Evolutionary conservation across 2,797 vertebrate species (phyloP), one percentile per base, ranked within the genome.

Genomic region (Enteromius radiatus): DNA sequence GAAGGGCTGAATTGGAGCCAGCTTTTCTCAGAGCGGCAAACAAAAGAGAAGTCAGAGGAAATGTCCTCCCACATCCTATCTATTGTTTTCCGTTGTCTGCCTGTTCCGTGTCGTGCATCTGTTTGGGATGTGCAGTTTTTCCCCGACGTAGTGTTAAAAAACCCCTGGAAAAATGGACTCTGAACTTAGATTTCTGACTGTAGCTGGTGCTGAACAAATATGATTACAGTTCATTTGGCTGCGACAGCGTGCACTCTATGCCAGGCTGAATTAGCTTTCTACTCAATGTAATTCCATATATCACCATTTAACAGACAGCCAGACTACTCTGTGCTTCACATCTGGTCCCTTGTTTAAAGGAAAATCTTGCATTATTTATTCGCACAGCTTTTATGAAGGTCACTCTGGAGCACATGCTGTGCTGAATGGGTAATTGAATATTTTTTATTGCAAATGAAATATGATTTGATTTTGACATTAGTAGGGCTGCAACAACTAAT

Each of bases 321-420:
- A 54, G 69, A 78, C 76, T 78, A 45, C 76, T 61, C 54, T 63
- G 41, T 19, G 73, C 73, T 56, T 76, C 80, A 76, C 63, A 52
- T 65, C 61, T 54, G 73, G 38, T 69, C 64, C 54, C 64, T 83
- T 83, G 64, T 77, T 69, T 83, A 83, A 77, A 77, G 65, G 19
- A 23, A 77, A 68, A 77, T 70, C 67, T 68, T 83, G 59, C 79
- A 81, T 81, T 73, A 81, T 81, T 81, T 73, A 81, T 81, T 73
- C 15, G 31, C 56, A 33, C 59, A 61, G 68, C 69, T 81, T 49
- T 73, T 81, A 63, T 64, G 79, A 81, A 81, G 68, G 79, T 81
- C 79, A 81, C 56, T 73, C 54, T 38, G 69, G 69, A 43, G 78
- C 68, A 6, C 79, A 63, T 23, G 67, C 69, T 45, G 69, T 21